phyloP scores from a whole-genome alignment of 2,113 vertebrate species.

The Tyto alba region DNA sequence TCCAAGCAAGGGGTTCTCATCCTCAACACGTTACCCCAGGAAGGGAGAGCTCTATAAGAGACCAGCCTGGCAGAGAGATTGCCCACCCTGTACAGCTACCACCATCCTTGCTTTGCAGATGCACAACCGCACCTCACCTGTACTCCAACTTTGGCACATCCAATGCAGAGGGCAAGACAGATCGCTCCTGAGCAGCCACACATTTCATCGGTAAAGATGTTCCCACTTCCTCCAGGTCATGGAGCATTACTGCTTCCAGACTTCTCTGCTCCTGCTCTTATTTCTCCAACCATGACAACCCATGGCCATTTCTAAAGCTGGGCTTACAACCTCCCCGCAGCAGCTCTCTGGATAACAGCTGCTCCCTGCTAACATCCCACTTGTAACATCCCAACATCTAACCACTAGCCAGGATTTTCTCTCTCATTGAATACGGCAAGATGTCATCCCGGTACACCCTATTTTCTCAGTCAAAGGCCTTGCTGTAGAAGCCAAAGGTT shows the following conservation, averaged over 20 bases:
- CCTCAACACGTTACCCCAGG: background rate
- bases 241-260: background rate
- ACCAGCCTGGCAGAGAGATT: background rate
- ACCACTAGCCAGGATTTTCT: background rate
- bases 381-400: too few species aligned
- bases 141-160: background rate
- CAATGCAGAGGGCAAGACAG: background rate
- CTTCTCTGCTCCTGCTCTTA: background rate
- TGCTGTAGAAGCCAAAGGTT: background rate
- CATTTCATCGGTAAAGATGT: background rate
- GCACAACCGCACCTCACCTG: background rate
- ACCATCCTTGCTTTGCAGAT: background rate
- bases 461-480: background rate
- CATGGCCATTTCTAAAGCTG: background rate
- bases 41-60: background rate
- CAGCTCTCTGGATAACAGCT: background rate
- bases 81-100: background rate
- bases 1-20: background rate
- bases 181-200: background rate
- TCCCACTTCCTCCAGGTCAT: background rate
- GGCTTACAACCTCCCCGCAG: background rate
- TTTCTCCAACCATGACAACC: background rate
- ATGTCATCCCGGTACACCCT: background rate
- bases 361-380: background rate
- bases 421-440: rapidly evolving